phyloP scores from a whole-genome alignment of 2,113 vertebrate species.

The Thunnus thynnus region DNA sequence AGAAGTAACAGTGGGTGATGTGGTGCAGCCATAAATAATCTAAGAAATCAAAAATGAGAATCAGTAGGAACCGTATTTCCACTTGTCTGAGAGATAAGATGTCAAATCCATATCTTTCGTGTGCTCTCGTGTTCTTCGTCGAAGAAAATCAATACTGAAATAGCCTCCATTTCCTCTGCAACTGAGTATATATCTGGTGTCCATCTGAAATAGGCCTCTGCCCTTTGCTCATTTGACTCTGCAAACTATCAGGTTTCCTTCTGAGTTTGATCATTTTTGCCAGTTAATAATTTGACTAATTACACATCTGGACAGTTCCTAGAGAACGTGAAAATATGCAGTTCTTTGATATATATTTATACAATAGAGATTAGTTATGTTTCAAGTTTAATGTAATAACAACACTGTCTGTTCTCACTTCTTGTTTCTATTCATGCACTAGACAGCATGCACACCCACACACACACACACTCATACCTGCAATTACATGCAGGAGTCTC shows the following conservation, averaged over 20 bases:
- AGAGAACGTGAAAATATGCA: background rate
- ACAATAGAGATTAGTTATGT: background rate
- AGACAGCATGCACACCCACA: background rate
- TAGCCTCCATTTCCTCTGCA: conserved; percentile 37
- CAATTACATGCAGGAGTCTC: background rate
- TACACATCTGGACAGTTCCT: background rate
- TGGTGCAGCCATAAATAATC: conserved; percentile 22
- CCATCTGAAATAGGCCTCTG: conserved; percentile 24
- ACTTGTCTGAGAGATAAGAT: conserved; percentile 33
- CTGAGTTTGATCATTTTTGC: background rate
- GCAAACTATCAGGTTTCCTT: background rate
- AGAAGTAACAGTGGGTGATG: background rate
- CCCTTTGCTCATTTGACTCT: background rate
- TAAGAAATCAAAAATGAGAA: background rate
- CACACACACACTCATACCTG: background rate
- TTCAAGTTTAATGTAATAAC: background rate
- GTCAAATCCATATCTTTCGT: conserved; percentile 48
- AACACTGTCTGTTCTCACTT: background rate
- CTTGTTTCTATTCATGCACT: no score
- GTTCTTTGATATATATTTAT: background rate
- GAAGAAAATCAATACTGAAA: conserved; percentile 37
- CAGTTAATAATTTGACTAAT: background rate
- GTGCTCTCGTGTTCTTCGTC: background rate
- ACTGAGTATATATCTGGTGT: conserved; percentile 25
- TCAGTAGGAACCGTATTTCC: background rate